Evolutionary conservation across 2,797 vertebrate species (phyloP).

Genomic region (Varecia variegata): DNA sequence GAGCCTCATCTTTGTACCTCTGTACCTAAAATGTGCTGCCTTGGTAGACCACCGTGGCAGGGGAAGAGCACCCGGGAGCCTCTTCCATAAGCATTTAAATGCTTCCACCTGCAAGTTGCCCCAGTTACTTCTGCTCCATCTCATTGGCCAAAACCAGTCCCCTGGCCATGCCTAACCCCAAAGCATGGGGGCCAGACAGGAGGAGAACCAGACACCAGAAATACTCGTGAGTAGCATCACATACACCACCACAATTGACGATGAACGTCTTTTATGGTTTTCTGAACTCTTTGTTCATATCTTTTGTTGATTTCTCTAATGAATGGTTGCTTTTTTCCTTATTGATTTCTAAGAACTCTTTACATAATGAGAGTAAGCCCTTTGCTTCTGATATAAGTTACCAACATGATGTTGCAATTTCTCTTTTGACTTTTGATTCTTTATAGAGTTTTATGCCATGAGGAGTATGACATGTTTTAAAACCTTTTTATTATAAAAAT

Average conservation of each 20-base stretch:
- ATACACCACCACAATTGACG: fast-evolving
- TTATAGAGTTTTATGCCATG: not conserved
- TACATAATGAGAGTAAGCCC: not conserved
- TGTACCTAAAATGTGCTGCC: not conserved
- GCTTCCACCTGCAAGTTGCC: not conserved
- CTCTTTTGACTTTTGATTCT: not conserved
- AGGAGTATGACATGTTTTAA: not conserved
- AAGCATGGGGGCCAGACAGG: not conserved
- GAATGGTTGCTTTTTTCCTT: not conserved
- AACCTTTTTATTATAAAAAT: not conserved
- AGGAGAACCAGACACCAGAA: too few relatives aligned
- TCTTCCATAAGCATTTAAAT: not conserved
- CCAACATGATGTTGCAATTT: too few relatives aligned
- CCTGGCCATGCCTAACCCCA: not conserved
- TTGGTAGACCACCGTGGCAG: fast-evolving
- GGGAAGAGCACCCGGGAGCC: fast-evolving
- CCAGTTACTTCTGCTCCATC: not conserved
- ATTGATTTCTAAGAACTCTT: not conserved
- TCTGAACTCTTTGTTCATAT: not conserved
- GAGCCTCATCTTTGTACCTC: not conserved
- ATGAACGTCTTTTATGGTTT: fast-evolving
- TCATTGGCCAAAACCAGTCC: not conserved
- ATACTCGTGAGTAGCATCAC: fast-evolving
- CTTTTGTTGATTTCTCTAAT: not conserved
- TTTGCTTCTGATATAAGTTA: not conserved